Percentiles rank a stretch among this genome's conserved stretches.
phyloP scores from a whole-genome alignment of 2,797 vertebrate species.

The Lateolabrax maculatus region DNA sequence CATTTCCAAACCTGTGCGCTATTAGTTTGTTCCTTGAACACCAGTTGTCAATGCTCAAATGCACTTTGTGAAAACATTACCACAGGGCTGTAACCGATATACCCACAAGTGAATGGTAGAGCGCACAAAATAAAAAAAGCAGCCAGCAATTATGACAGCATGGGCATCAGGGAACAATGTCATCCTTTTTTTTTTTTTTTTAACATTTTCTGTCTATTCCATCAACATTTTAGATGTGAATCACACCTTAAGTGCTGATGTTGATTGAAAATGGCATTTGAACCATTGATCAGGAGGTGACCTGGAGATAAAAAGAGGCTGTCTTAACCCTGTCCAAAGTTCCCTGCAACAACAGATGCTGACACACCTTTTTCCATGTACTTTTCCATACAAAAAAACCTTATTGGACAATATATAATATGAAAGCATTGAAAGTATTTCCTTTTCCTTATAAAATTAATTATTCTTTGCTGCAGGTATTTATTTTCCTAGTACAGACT shows the following conservation, averaged over 20 bases:
- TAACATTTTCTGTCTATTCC: background rate
- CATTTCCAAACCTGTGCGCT: slow-evolving; percentile 1
- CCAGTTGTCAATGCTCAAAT: background rate
- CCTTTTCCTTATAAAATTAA: background rate
- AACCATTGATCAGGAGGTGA: background rate
- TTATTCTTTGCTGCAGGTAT: background rate
- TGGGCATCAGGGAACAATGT: background rate
- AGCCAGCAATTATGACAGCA: background rate
- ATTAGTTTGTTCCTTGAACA: background rate
- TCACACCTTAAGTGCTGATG: slow-evolving; percentile 5
- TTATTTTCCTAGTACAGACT: slow-evolving; percentile 8
- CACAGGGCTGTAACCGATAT: background rate
- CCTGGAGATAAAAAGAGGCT: background rate
- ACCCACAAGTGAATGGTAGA: background rate
- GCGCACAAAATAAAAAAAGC: slow-evolving; percentile 3
- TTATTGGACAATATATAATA: background rate
- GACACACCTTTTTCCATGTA: background rate
- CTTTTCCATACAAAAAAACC: background rate
- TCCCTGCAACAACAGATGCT: background rate
- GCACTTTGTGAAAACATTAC: background rate
- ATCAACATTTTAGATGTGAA: background rate
- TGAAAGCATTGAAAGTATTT: slow-evolving; percentile 1
- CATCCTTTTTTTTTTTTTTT: too few species aligned
- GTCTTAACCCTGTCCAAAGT: background rate
- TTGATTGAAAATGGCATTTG: background rate